Conservation (phyloP, 2,113 vertebrate species). For the Chamaetylas fuelleborni region DNA sequence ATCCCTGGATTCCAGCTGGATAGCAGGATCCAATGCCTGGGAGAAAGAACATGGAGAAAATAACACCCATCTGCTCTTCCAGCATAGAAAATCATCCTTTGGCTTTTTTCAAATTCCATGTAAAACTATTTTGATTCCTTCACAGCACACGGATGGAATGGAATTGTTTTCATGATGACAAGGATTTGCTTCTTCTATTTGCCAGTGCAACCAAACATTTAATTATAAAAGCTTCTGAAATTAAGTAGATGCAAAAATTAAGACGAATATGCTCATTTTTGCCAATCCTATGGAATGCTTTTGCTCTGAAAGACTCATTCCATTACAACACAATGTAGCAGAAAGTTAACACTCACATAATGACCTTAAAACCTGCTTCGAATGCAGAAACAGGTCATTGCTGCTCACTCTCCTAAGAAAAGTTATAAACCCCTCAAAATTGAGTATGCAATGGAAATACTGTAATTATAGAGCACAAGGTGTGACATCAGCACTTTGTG, state of each 20-base stretch:
- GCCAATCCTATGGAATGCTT: conserved; percentile 57
- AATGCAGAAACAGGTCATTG: conserved; percentile 66
- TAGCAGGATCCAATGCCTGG: neutral
- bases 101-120: neutral
- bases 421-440: conserved; percentile 44
- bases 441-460: conserved; percentile 33
- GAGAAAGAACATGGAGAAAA: neutral
- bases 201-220: conserved; percentile 72
- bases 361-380: conserved; percentile 64
- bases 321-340: conserved; percentile 66
- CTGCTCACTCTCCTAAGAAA: neutral
- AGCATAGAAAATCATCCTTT: neutral
- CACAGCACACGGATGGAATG: neutral
- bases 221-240: conserved; percentile 73
- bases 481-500: neutral
- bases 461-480: conserved; percentile 25
- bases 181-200: conserved; percentile 54
- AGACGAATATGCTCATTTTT: conserved; percentile 75
- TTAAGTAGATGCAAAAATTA: conserved; percentile 71
- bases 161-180: conserved; percentile 3
- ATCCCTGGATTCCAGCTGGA: neutral
- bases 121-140: neutral
- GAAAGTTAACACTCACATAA: conserved; percentile 67
- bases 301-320: conserved; percentile 71
- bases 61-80: neutral